These are phyloP conservation scores for Euleptes europaea DNA, from an alignment of 2,113 vertebrate genomes.

Conservation along the genomic window DNA sequence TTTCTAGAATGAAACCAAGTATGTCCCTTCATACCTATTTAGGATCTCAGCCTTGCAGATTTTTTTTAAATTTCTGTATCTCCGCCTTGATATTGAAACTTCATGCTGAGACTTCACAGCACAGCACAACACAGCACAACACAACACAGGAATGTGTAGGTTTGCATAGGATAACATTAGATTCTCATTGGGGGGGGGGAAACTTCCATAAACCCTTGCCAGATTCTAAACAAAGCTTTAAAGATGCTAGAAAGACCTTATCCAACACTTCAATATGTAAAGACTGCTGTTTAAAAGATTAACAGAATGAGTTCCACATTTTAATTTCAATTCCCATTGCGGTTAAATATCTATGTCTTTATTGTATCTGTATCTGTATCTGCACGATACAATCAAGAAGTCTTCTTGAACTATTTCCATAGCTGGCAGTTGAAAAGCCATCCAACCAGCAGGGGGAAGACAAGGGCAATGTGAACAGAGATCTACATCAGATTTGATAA, in stretches of 20 bases:
- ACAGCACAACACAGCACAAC: background rate
- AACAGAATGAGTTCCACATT: constrained; percentile 9
- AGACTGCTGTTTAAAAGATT: constrained; percentile 9
- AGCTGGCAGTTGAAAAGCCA: background rate
- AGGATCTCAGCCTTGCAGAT: background rate
- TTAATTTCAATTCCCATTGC: background rate
- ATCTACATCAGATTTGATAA: background rate
- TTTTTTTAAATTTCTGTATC: too few relatives aligned
- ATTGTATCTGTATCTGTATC: background rate
- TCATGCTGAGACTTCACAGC: background rate
- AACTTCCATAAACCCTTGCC: constrained; percentile 2
- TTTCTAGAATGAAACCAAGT: background rate
- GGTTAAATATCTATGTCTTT: too few relatives aligned
- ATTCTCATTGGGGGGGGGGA: background rate
- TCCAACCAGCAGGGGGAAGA: constrained; percentile 31
- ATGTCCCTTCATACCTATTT: background rate
- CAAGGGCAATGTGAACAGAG: background rate
- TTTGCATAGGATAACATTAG: background rate
- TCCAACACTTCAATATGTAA: background rate
- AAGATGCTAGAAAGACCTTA: constrained; percentile 2
- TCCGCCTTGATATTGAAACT: background rate
- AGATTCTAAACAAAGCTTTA: background rate
- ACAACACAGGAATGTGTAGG: background rate
- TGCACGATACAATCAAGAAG: background rate
- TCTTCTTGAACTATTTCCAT: background rate